Evolutionary conservation across 2,113 vertebrate species (phyloP).

Genomic region (Xiphophorus maculatus): DNA sequence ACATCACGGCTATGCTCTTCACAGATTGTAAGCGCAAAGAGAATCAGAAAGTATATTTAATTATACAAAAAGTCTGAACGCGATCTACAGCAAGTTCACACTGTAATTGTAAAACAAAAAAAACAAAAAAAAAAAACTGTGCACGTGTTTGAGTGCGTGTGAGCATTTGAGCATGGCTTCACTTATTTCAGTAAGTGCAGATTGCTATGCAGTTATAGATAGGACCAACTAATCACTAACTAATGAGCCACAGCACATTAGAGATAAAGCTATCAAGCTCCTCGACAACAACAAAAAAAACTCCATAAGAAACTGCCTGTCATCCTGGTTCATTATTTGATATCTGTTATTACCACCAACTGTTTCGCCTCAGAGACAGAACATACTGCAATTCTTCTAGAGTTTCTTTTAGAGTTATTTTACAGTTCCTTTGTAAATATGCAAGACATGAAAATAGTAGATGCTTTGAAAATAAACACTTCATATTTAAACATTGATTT

Average conservation of each 20-base stretch:
- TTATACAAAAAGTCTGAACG: too few species aligned
- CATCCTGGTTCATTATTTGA: constrained; percentile 8
- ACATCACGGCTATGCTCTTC: constrained; percentile 11
- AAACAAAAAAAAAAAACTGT: too few species aligned
- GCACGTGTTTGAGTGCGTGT: too few species aligned
- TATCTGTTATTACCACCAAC: neutral
- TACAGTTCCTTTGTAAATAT: neutral
- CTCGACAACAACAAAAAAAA: constrained; percentile 42
- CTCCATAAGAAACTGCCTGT: constrained; percentile 8
- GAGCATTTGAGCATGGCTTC: too few species aligned
- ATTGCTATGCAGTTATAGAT: neutral
- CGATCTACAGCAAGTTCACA: too few species aligned
- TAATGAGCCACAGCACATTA: constrained; percentile 64
- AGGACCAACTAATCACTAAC: constrained; percentile 58
- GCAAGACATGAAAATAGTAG: neutral
- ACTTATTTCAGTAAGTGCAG: neutral
- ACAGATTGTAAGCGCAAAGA: neutral
- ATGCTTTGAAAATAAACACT: neutral
- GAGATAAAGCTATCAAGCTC: constrained; percentile 56
- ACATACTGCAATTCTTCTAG: neutral
- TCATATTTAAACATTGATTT: too few species aligned
- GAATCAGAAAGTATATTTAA: constrained; percentile 10
- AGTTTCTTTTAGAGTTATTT: too few species aligned
- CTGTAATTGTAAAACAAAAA: too few species aligned
- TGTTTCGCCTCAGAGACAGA: neutral